A percentile compares a stretch with the other conserved stretches of the same genome.
Evolutionary conservation across 2,113 vertebrate genomes (phyloP).

Genomic region (Thermophis baileyi): DNA sequence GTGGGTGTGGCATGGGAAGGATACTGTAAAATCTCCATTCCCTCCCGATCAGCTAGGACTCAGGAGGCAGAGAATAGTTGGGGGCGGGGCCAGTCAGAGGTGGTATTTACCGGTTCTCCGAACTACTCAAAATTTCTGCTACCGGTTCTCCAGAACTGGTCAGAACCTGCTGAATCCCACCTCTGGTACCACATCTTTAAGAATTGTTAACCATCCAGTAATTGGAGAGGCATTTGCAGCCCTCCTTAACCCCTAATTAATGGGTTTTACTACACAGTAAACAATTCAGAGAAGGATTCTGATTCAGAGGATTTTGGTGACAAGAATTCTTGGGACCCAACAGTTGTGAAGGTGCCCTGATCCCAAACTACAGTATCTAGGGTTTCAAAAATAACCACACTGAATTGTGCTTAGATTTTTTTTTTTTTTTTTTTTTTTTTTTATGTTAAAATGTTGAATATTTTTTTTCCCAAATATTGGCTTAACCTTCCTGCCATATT

Average conservation of each 20-base stretch:
- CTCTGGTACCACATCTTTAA: neutral
- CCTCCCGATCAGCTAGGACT: too few relatives aligned
- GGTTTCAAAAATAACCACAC: neutral
- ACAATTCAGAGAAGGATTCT: too few relatives aligned
- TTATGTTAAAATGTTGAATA: too few relatives aligned
- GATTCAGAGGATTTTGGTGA: neutral
- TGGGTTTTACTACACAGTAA: neutral
- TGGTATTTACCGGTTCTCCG: too few relatives aligned
- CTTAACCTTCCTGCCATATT: slow-evolving; percentile 14
- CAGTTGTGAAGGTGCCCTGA: neutral
- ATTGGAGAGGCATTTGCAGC: neutral
- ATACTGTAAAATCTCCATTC: too few relatives aligned
- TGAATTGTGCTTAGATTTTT: neutral
- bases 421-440: too few relatives aligned
- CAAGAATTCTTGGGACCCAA: neutral
- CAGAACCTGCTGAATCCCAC: too few relatives aligned
- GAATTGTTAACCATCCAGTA: neutral
- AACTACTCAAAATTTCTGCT: too few relatives aligned
- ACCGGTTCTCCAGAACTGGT: too few relatives aligned
- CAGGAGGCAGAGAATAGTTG: too few relatives aligned
- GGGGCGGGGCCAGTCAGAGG: too few relatives aligned
- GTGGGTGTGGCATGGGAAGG: too few relatives aligned
- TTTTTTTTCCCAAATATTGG: slow-evolving; percentile 22
- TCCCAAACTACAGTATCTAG: neutral
- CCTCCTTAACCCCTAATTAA: neutral